Evolutionary conservation across 1,140 invertebrate species (phyloP).

Genomic region (Triops cancriformis): DNA sequence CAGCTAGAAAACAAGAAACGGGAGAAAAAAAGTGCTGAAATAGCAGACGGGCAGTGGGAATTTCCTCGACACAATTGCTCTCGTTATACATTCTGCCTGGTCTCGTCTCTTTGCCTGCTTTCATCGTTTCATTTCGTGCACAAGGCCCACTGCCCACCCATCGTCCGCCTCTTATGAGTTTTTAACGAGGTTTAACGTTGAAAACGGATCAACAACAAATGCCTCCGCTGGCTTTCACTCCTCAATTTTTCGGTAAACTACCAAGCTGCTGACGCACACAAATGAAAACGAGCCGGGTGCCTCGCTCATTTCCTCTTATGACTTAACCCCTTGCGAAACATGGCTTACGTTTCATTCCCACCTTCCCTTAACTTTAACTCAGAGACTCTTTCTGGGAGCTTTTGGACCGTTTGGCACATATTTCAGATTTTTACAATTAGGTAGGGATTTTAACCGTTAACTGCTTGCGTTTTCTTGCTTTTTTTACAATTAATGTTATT

Average conservation of each 20-base stretch:
- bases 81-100: neutral
- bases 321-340: neutral
- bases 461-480: too few relatives aligned
- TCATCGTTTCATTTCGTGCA: constrained; percentile 7
- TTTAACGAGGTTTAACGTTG: neutral
- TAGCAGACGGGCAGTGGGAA: neutral
- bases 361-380: neutral
- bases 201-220: neutral
- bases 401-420: too few relatives aligned
- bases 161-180: neutral
- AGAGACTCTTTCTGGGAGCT: neutral
- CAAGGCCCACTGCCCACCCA: neutral
- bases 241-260: neutral
- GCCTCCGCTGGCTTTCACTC: neutral
- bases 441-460: too few relatives aligned
- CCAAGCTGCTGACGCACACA: neutral
- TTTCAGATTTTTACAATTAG: too few relatives aligned
- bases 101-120: neutral
- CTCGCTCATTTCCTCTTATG: neutral
- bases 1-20: too few relatives aligned
- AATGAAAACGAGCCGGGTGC: neutral
- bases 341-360: neutral
- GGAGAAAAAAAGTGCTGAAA: neutral
- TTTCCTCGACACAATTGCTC: constrained; percentile 18
- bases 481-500: neutral